Conservation (phyloP, 2,113 vertebrate genomes). For the Myodes glareolus region DNA sequence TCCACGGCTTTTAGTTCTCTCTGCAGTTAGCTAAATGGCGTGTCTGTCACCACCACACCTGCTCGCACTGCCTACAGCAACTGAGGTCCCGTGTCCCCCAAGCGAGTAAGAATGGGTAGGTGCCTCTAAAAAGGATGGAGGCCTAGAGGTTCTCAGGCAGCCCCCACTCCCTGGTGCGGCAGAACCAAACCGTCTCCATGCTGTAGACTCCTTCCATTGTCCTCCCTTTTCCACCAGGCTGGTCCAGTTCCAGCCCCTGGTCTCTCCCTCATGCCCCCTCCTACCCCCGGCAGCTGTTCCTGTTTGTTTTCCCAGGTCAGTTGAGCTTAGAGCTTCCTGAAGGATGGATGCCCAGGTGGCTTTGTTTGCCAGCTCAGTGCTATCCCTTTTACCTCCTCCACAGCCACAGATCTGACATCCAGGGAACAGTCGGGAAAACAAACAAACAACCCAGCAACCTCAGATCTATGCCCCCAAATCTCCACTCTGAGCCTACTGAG, state of each 20-base stretch:
- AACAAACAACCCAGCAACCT: background rate
- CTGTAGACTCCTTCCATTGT: background rate
- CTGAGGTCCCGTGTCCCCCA: background rate
- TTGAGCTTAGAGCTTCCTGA: slow-evolving; percentile 85
- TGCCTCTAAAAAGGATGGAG: background rate
- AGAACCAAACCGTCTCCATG: background rate
- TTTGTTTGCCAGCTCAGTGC: slow-evolving; percentile 86
- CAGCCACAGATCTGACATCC: background rate
- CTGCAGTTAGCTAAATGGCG: background rate
- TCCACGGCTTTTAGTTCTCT: background rate
- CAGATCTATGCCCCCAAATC: background rate
- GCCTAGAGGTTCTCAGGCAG: background rate
- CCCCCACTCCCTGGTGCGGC: background rate
- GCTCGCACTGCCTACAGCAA: background rate
- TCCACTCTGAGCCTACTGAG: background rate
- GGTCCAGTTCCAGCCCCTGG: background rate
- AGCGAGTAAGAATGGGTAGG: background rate
- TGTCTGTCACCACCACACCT: background rate
- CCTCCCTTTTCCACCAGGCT: background rate
- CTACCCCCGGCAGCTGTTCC: slow-evolving; percentile 71
- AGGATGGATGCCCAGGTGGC: slow-evolving; percentile 87
- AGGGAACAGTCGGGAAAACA: background rate
- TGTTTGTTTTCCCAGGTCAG: slow-evolving; percentile 79
- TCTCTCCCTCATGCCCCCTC: background rate
- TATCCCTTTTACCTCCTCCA: slow-evolving; percentile 49